A percentile compares a stretch with the other conserved stretches of the same genome.
These are phyloP conservation scores for Brachyopa scutellaris DNA, from an alignment of 2,888 invertebrate species.

Conservation along the genomic window DNA sequence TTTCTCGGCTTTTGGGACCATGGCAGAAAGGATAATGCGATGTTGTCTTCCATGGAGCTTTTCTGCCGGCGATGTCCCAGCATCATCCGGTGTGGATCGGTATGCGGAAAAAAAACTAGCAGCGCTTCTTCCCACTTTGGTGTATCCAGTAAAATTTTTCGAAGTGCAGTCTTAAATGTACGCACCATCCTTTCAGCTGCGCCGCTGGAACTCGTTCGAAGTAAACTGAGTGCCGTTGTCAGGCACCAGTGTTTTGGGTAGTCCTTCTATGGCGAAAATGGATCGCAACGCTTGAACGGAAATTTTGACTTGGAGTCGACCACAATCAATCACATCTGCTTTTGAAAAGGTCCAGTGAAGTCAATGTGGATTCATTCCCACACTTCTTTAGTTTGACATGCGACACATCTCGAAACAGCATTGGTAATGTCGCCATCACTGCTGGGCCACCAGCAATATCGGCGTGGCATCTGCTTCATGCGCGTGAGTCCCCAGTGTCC, in stretches of 20 bases:
- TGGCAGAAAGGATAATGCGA: conserved; percentile 1
- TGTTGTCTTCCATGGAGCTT: conserved; percentile 28
- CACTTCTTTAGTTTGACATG: conserved; percentile 10
- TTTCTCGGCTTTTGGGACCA: background rate
- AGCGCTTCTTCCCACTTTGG: conserved; percentile 3
- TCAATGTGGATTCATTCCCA: conserved; percentile 27
- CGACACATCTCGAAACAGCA: background rate
- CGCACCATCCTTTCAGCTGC: conserved; percentile 69
- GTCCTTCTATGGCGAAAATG: conserved; percentile 72
- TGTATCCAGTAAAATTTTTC: conserved; percentile 27
- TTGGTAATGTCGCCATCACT: background rate
- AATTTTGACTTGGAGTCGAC: conserved; percentile 40
- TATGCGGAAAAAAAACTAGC: conserved; percentile 13
- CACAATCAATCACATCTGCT: conserved; percentile 27
- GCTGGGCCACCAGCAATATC: conserved; percentile 12
- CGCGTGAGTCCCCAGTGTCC: conserved; percentile 22
- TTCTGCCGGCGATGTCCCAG: conserved; percentile 13
- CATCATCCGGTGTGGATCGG: conserved; percentile 34
- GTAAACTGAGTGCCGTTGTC: conserved; percentile 73
- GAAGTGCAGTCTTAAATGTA: conserved; percentile 28
- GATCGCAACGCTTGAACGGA: conserved; percentile 48
- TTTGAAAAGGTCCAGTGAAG: conserved; percentile 23
- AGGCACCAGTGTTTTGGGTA: conserved; percentile 69
- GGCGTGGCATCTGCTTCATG: conserved; percentile 10
- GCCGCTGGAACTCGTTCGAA: conserved; percentile 71